Base-by-base conservation (phyloP, 2,888 invertebrate species). In the Hirtodrosophila histrioides region DNA sequence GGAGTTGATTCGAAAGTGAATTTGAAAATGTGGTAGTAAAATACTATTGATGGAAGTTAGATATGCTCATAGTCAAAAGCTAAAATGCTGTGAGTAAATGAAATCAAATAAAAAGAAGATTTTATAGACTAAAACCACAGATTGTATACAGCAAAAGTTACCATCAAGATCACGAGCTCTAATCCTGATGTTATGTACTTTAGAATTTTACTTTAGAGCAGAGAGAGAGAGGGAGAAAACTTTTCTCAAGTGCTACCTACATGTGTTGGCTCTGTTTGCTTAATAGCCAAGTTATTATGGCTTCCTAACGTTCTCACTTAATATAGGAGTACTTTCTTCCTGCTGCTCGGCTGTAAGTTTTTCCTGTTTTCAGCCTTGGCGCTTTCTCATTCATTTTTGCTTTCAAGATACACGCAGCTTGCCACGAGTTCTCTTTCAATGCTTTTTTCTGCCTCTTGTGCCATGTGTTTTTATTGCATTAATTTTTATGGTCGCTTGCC, bases 381-480 rank as follows among this genome's bases (percentile, higher is more conserved):
- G 49, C 24, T 11, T 23, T 45, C 39, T 35, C 11, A 8, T 46
- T 31, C 41, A 43, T 55, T 31, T 23, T 29, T 10, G 5, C 37
- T 45, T 11, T 51, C 9, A 11, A 44, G 17, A 24, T 48, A 45
- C n/a, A 27, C 35, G 23, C 23, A 64, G 27, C 49, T 65, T 24
- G 41, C 41, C 67, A 31, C 44, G 57, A 54, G 61, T 58, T 58
- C 50, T 66, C 31, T 44, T 51, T 45, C 33, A 54, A 54, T 51
- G 36, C 43, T 39, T 49, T 51, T 48, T 44, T 68, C 58, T 71
- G 73, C 55, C 73, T 61, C 50, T 67, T 60, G 49, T 71, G 70
- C 65, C 84, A 83, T 82, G 82, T 86, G 82, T 80, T 82, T 82
- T 82, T 82, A 86, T 86, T 86, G 82, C 86, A 82, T 82, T 82